Percentiles rank a stretch among this genome's conserved stretches.
Conservation (phyloP, 2,113 vertebrate species). For the Dryoscopus gambensis region DNA sequence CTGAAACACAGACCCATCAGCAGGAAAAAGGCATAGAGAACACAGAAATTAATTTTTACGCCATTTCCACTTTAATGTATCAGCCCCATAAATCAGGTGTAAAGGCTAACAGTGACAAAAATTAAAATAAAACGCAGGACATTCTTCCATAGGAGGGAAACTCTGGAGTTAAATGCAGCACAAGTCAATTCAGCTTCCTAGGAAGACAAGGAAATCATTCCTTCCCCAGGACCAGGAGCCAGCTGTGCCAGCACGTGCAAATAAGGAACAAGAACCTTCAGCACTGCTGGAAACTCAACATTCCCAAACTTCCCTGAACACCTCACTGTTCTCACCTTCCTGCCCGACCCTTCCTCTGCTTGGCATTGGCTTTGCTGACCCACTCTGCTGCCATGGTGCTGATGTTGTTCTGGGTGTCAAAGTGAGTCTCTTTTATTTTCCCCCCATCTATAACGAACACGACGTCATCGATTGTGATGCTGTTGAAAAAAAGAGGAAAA, state of each 20-base stretch:
- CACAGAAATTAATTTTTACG: background rate
- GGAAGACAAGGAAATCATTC: background rate
- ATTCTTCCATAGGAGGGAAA: background rate
- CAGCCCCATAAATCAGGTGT: background rate
- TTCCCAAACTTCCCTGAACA: background rate
- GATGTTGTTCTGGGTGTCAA: constrained; percentile 97
- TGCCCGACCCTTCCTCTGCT: constrained; percentile 94
- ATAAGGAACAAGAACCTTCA: background rate
- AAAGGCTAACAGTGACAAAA: background rate
- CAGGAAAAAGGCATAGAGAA: background rate
- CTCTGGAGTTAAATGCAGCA: background rate
- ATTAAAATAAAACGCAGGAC: background rate
- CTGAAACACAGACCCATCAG: background rate
- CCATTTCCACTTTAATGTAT: background rate
- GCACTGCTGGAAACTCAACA: background rate
- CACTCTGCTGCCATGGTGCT: constrained; percentile 96
- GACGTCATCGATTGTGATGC: constrained; percentile 97
- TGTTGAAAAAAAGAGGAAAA: constrained; percentile 3
- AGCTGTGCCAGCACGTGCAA: background rate
- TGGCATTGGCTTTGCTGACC: constrained; percentile 96
- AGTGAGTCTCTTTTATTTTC: constrained; percentile 97
- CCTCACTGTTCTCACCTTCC: constrained; percentile 78
- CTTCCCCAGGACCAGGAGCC: background rate
- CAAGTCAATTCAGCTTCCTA: background rate
- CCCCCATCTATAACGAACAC: constrained; percentile 96